Conservation (phyloP, 2,888 invertebrate species). For the Nesidiocoris tenuis region DNA sequence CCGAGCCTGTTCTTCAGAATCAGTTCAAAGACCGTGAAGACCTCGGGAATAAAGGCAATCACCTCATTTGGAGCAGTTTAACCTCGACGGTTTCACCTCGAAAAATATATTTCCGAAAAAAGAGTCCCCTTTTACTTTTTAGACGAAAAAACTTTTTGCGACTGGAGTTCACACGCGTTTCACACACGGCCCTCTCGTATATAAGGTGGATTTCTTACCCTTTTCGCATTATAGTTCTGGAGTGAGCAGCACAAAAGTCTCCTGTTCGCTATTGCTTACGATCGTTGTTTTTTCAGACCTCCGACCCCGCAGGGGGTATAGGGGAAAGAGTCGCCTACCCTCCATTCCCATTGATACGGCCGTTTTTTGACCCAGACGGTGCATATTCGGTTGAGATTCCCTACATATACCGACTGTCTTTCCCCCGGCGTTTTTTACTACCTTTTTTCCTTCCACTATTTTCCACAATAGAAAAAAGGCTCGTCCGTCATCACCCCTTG, state of each 20-base stretch:
- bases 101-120: neutral
- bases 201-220: neutral
- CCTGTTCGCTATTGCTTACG: neutral
- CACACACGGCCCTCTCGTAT: neutral
- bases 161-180: slow-evolving; percentile 7
- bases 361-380: neutral
- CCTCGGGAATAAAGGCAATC: slow-evolving; percentile 46
- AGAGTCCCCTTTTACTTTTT: neutral
- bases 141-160: slow-evolving; percentile 1
- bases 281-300: slow-evolving; percentile 15
- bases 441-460: neutral
- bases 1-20: neutral
- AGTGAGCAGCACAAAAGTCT: neutral
- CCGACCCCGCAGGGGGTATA: neutral
- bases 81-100: slow-evolving; percentile 45
- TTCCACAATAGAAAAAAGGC: neutral
- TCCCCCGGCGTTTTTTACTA: neutral
- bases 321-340: neutral
- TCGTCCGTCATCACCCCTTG: slow-evolving; percentile 20
- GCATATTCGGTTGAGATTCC: neutral
- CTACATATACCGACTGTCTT: neutral
- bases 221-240: neutral
- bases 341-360: neutral
- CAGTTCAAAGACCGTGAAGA: slow-evolving; percentile 36
- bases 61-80: slow-evolving; percentile 49